Evolutionary conservation across 2,113 vertebrate genomes (phyloP).

Genomic region (Talpa occidentalis): DNA sequence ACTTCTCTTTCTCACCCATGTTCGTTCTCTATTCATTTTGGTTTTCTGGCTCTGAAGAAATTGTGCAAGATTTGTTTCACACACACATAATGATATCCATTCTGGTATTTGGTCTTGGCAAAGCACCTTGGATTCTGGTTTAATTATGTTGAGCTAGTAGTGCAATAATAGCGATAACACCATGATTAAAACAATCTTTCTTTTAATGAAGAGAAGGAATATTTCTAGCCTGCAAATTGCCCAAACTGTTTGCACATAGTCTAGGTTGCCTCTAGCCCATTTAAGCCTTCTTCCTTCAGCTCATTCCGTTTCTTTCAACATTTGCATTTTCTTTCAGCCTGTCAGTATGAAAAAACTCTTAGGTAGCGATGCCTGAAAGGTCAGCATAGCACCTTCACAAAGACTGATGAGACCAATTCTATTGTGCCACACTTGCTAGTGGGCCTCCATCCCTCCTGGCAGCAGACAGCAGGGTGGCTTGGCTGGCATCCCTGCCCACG

Average conservation of each 20-base stretch:
- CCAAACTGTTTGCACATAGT: not conserved
- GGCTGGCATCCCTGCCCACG: no score
- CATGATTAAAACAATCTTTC: slow-evolving; percentile 12
- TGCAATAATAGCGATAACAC: not conserved
- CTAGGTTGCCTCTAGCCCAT: not conserved
- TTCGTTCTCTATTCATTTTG: not conserved
- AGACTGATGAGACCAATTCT: slow-evolving; percentile 58
- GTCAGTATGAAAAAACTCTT: slow-evolving; percentile 67
- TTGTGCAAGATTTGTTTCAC: not conserved
- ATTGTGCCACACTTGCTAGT: not conserved
- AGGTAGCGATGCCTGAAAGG: slow-evolving; percentile 56
- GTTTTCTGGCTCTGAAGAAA: slow-evolving; percentile 11
- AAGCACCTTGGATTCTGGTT: slow-evolving; percentile 14
- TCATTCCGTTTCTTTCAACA: not conserved
- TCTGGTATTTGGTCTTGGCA: not conserved
- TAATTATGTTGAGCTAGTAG: slow-evolving; percentile 28
- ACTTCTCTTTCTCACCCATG: not conserved
- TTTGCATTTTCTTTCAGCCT: slow-evolving; percentile 67
- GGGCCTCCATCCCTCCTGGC: not conserved
- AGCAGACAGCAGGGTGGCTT: not conserved
- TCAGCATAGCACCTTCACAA: slow-evolving; percentile 31
- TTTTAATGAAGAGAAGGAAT: slow-evolving; percentile 44
- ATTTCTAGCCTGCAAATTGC: slow-evolving; percentile 9
- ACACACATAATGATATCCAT: not conserved
- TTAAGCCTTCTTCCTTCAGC: not conserved